phyloP scores from a whole-genome alignment of 64 coral and sea anemone genomes.

The Pocillopora verrucosa region DNA sequence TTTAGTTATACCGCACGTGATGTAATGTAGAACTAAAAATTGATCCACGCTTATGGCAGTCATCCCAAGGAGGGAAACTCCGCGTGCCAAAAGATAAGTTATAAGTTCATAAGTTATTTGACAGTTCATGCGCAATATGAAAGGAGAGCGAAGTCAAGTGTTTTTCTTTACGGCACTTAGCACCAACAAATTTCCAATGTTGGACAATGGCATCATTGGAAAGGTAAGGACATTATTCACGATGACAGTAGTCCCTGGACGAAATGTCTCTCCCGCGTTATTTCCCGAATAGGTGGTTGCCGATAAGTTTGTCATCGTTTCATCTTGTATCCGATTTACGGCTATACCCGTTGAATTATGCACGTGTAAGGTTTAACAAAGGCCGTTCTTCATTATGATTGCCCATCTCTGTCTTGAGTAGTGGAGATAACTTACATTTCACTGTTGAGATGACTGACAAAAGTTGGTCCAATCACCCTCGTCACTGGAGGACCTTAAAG shows the following conservation, averaged over 20 bases:
- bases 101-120: background rate
- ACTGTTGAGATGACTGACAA: no score
- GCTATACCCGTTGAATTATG: no score
- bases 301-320: background rate
- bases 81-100: no score
- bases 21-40: background rate
- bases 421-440: no score
- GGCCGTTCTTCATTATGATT: no score
- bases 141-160: background rate
- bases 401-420: no score
- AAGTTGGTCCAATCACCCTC: no score
- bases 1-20: background rate
- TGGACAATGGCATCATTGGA: background rate
- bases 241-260: background rate
- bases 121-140: background rate
- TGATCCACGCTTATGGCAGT: background rate
- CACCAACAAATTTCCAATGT: background rate
- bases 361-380: no score
- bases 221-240: background rate
- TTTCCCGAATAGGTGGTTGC: background rate
- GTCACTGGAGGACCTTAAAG: no score
- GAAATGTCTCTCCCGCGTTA: background rate
- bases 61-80: background rate
- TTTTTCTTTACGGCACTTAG: background rate
- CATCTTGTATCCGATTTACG: no score